A percentile compares a stretch with the other conserved stretches of the same genome.
phyloP scores from a whole-genome alignment of 2,888 invertebrate species.

The Chouioia cunea region DNA sequence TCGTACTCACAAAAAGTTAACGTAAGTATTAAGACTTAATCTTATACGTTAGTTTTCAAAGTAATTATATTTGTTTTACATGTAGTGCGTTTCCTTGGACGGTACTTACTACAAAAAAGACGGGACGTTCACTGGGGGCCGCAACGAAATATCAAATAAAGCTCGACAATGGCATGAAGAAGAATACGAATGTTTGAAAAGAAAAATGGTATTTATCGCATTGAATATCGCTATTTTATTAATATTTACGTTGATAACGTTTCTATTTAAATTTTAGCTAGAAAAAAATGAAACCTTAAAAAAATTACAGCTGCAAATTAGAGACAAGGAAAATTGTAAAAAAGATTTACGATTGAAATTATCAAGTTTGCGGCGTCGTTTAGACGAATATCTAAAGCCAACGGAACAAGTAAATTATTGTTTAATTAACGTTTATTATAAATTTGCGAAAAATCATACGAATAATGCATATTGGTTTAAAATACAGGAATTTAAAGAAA shows the following conservation, averaged over 20 bases:
- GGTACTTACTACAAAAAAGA: constrained; percentile 45
- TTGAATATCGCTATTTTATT: constrained; percentile 73
- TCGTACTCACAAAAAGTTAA: constrained; percentile 18
- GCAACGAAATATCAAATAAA: constrained; percentile 36
- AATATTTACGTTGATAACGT: constrained; percentile 7
- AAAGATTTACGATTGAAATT: constrained; percentile 31
- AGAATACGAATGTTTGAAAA: constrained; percentile 50
- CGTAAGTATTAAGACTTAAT: constrained; percentile 19
- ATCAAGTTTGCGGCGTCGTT: background rate
- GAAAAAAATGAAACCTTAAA: background rate
- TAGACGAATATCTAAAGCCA: constrained; percentile 24
- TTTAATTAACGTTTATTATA: too few species aligned
- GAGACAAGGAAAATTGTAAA: background rate
- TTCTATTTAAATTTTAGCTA: constrained; percentile 5
- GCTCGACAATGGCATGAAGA: constrained; percentile 39
- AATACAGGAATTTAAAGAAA: too few species aligned
- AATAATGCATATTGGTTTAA: background rate
- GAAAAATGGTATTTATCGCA: constrained; percentile 73
- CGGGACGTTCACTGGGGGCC: constrained; percentile 48
- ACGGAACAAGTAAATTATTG: constrained; percentile 14
- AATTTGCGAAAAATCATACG: too few species aligned
- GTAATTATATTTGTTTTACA: background rate
- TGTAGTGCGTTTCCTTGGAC: constrained; percentile 48
- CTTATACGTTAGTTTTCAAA: constrained; percentile 4
- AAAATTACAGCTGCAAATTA: constrained; percentile 2